Evolutionary conservation across 2,113 vertebrate species (phyloP), one percentile per base, ranked within the genome.

Genomic region (Choloepus hoffmanni): DNA sequence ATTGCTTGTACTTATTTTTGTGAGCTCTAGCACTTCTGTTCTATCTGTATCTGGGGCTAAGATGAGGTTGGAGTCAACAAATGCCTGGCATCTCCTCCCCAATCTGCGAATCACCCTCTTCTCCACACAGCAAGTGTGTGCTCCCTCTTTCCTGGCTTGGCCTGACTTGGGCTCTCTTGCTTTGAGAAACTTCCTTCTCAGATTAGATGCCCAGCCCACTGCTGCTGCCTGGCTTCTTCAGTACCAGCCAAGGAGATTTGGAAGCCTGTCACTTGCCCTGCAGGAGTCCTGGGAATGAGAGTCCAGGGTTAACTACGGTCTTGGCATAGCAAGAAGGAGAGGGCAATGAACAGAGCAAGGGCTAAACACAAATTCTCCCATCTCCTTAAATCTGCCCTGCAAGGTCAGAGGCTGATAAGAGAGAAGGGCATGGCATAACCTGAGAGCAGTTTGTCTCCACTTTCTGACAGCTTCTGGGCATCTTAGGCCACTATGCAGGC

Each of bases 241-340:
- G 12, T 30, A 55, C 7, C 26, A 67, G 62, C 18, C 23, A 30
- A 62, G 26, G 28, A 23, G 24, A 45, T 74, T n/a, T 50, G 40
- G 21, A 94, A 19, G 15, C 5, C 30, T 33, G 1, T 68, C 72
- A 83, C 28, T 82, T 65, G 28, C 19, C 9, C 60, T 70, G 13
- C 6, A 53, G 7, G 36, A 94, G 15, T 43, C 55, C 11, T 65
- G 76, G 85, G 23, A 94, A 26, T 72, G 12, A 90, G 15, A 76
- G 45, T 10, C 12, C 45, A 53, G 55, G 63, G 79, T 85, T 94
- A 68, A 95, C 63, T 79, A 83, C 89, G 30, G 65, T 84, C 70
- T 86, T 62, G 65, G 33, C 45, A 81, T 24, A 65, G 15, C 70
- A 93, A 85, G 58, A 90, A 78, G 36, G 8, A 81, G 58, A 94